Evolutionary conservation across 2,113 vertebrate genomes (phyloP).

Genomic region (Crotalus viridis): DNA sequence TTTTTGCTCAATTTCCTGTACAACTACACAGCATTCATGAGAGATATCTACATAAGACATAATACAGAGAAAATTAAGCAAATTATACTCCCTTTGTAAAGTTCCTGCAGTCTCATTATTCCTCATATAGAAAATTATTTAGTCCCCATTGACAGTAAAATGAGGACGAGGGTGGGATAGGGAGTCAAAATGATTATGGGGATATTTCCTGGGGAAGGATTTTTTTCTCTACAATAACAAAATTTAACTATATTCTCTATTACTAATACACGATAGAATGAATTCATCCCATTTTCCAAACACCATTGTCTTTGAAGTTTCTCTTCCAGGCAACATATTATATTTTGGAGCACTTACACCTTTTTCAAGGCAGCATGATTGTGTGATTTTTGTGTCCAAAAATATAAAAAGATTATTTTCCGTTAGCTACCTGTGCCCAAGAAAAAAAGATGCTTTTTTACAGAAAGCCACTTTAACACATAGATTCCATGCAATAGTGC

Average conservation of each 20-base stretch:
- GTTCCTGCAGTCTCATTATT: constrained; percentile 65
- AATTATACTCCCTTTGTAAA: constrained; percentile 78
- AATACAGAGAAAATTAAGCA: constrained; percentile 72
- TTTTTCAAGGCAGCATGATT: constrained; percentile 50
- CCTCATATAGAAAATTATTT: constrained; percentile 47
- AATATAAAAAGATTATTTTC: constrained; percentile 52
- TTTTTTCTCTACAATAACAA: constrained; percentile 40
- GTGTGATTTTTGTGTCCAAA: constrained; percentile 48
- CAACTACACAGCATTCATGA: constrained; percentile 96
- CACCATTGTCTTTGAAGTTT: constrained; percentile 42
- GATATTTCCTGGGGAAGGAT: neutral
- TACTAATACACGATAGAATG: constrained; percentile 25
- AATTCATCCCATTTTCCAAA: constrained; percentile 41
- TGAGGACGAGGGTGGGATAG: constrained; percentile 38
- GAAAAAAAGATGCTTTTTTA: constrained; percentile 20
- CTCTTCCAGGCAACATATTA: neutral
- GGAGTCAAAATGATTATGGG: constrained; percentile 26
- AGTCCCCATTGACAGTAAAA: constrained; percentile 39
- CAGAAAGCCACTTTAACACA: constrained; percentile 20
- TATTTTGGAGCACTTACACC: constrained; percentile 24
- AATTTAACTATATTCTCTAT: constrained; percentile 25
- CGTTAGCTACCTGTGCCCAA: constrained; percentile 27
- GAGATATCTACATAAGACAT: constrained; percentile 91
- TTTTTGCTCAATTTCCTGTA: constrained; percentile 95
- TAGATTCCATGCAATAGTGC: neutral